phyloP scores from a whole-genome alignment of 2,888 invertebrate genomes.

The Parapristionchus giblindavisi region DNA sequence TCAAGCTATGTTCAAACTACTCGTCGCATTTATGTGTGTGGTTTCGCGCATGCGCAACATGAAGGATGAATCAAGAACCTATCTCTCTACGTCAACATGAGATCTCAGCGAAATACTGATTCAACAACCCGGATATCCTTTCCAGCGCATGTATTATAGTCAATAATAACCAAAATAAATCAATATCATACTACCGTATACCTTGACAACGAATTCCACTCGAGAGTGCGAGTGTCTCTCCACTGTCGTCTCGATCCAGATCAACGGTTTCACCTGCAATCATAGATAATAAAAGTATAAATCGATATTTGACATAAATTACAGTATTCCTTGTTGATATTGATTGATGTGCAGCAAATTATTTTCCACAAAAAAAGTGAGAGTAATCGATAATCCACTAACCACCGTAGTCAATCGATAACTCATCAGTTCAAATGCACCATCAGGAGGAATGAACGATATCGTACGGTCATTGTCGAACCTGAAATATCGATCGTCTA shows the following conservation, averaged over 20 bases:
- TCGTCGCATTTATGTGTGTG: no score
- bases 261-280: slow-evolving; percentile 84
- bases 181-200: no score
- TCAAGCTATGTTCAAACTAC: no score
- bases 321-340: not conserved
- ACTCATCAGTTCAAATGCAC: slow-evolving; percentile 92
- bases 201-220: slow-evolving; percentile 97
- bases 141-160: no score
- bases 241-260: slow-evolving; percentile 98
- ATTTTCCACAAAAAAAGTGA: no score
- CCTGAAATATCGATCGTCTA: slow-evolving; percentile 72
- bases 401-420: slow-evolving; percentile 52
- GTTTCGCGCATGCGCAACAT: no score
- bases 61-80: no score
- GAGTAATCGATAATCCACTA: no score
- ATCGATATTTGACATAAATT: not conserved
- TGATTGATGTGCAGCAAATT: not conserved
- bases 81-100: no score
- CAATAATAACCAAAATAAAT: no score
- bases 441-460: slow-evolving; percentile 93
- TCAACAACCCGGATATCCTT: no score
- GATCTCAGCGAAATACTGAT: no score
- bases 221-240: slow-evolving; percentile 95
- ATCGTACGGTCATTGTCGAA: slow-evolving; percentile 97
- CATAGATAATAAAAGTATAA: not conserved